A percentile compares a stretch with the other conserved stretches of the same genome.
phyloP scores from a whole-genome alignment of 2,797 vertebrate genomes.

The Hafferia zeledoni region DNA sequence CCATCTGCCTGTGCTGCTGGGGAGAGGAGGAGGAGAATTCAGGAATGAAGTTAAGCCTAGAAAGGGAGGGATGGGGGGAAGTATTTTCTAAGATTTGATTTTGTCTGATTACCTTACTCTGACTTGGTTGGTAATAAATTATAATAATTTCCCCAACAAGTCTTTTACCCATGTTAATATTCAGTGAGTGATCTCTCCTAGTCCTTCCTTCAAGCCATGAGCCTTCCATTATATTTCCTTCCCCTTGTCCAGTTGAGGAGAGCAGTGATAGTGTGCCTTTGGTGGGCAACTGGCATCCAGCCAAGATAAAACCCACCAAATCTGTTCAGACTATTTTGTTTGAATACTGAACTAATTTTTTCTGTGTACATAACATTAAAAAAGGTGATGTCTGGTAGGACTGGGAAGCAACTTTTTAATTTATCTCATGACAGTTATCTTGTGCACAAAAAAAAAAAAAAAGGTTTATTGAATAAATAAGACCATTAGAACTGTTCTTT shows the following conservation, averaged over 20 bases:
- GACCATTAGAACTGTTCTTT: neutral
- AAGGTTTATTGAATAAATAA: neutral
- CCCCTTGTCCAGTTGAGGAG: neutral
- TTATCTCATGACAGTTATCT: neutral
- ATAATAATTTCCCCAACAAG: neutral
- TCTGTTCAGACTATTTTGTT: neutral
- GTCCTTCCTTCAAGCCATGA: neutral
- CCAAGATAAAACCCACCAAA: fast-evolving
- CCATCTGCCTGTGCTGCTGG: neutral
- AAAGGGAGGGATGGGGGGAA: neutral
- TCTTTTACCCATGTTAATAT: neutral
- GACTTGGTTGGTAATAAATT: neutral
- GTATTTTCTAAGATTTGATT: neutral
- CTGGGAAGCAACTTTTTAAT: neutral
- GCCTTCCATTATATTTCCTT: neutral
- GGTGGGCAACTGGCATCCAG: neutral
- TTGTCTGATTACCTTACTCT: neutral
- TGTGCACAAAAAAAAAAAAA: neutral
- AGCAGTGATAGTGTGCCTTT: neutral
- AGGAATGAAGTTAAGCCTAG: neutral
- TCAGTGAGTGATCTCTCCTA: neutral
- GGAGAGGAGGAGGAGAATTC: neutral
- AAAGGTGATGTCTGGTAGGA: neutral
- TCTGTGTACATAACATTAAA: neutral
- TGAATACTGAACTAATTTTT: neutral